Conservation (phyloP, 2,888 invertebrate species). For the Pinctada fucata region DNA sequence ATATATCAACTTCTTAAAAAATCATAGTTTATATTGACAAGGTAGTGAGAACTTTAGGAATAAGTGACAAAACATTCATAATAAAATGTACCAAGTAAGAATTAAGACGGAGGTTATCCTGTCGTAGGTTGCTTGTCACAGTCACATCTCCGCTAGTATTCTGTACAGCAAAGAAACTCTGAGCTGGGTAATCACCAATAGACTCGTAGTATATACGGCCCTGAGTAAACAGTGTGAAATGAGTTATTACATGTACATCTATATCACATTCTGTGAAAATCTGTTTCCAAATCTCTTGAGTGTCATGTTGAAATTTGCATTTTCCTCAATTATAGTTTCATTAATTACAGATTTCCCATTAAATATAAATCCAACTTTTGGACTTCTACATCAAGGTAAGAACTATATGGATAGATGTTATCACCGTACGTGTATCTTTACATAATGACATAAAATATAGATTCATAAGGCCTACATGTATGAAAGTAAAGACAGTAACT, state of each 20-base stretch:
- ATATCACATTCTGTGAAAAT: not conserved
- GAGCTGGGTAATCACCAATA: constrained; percentile 57
- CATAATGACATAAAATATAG: not conserved
- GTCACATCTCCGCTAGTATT: constrained; percentile 58
- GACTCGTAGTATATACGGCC: constrained; percentile 60
- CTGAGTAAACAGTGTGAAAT: constrained; percentile 38
- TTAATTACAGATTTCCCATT: too few relatives aligned
- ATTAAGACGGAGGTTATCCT: constrained; percentile 55
- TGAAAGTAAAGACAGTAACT: constrained; percentile 14
- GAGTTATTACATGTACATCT: not conserved
- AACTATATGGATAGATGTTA: not conserved
- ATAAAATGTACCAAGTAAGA: constrained; percentile 60
- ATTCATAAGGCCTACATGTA: too few relatives aligned
- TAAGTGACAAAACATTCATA: too few relatives aligned
- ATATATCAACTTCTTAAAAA: too few relatives aligned
- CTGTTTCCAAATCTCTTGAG: not conserved
- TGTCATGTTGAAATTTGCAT: not conserved
- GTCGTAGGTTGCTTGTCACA: constrained; percentile 57
- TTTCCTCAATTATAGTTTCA: too few relatives aligned
- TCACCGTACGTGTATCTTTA: not conserved
- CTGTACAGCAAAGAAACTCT: constrained; percentile 68
- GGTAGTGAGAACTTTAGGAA: too few relatives aligned
- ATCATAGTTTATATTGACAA: too few relatives aligned
- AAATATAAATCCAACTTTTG: too few relatives aligned
- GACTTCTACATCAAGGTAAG: too few relatives aligned